A percentile compares a stretch with the other conserved stretches of the same genome.
Evolutionary conservation across 2,888 invertebrate genomes (phyloP).

Genomic region (Sinodicranocentrus sp.): DNA sequence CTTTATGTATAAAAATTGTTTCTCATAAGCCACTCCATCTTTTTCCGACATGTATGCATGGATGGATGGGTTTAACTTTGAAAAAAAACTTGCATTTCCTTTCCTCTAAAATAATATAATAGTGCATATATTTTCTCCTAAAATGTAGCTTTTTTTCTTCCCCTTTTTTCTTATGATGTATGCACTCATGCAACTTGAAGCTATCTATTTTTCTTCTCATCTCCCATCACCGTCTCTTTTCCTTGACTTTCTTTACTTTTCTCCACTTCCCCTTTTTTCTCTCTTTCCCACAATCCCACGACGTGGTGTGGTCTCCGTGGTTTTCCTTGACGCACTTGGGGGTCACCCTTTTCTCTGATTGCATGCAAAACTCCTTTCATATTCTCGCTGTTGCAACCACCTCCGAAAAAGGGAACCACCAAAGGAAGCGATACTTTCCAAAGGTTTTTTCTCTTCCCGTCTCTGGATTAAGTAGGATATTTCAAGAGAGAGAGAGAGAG

Average conservation of each 20-base stretch:
- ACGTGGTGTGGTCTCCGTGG: slow-evolving; percentile 28
- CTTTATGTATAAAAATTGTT: too few relatives aligned
- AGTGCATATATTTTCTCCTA: too few relatives aligned
- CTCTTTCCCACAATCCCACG: not conserved
- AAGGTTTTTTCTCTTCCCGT: not conserved
- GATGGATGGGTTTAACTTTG: too few relatives aligned
- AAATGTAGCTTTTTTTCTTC: slow-evolving; percentile 12
- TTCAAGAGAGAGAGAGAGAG: not conserved
- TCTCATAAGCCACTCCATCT: too few relatives aligned
- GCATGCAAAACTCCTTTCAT: slow-evolving; percentile 25
- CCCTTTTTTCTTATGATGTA: not conserved
- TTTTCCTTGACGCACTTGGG: slow-evolving; percentile 10
- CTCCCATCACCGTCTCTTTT: not conserved
- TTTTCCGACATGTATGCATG: too few relatives aligned
- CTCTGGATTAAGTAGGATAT: slow-evolving; percentile 31
- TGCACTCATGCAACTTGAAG: not conserved
- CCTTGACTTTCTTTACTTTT: not conserved
- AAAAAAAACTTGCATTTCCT: too few relatives aligned
- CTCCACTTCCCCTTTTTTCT: not conserved
- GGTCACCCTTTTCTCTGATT: slow-evolving; percentile 36
- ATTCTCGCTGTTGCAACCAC: not conserved
- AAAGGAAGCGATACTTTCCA: not conserved
- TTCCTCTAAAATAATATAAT: too few relatives aligned
- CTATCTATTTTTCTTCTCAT: not conserved
- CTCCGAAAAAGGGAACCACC: not conserved